Base-by-base conservation (phyloP, 2,888 invertebrate genomes). In the Heteromyza rotundicornis region DNA sequence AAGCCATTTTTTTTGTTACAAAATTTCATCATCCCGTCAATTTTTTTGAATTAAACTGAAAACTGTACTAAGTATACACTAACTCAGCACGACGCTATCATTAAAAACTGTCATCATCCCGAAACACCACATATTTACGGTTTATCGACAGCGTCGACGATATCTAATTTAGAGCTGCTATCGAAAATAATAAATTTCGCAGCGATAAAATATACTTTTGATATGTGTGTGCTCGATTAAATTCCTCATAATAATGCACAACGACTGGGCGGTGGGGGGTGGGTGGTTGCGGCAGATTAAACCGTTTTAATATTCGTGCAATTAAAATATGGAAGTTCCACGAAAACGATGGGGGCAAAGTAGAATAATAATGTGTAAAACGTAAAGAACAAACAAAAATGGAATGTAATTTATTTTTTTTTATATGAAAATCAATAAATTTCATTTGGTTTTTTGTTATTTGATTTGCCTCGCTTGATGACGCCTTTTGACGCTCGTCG, bases 401-500 rank as follows among this genome's bases (percentile, higher is more conserved):
- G n/a, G n/a, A n/a, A n/a, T n/a, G 40, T 36, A 54, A 14, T 55
- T 57, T 47, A 64, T 64, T 60, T 60, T 59, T 72, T 70, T 72
- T 70, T 68, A 70, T 71, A 70, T 71, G 71, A 78, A 78, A 78
- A 78, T 78, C 78, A 78, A 78, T 78, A 78, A 76, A 72, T 73
- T 24, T 17, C n/a, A n/a, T n/a, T n/a, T n/a, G n/a, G n/a, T 44
- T 23, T 32, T 35, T 47, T 22, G 35, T 16, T n/a, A n/a, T 56
- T 47, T 49, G 57, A 50, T 51, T 61, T 44, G 47, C 14, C 47
- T 50, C 16, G 23, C 2, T 56, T 22, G 17, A 61, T 60, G 65
- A 56, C 44, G 56, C 59, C 59, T 54, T 58, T 63, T 59, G 59
- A 66, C 66, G 76, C 69, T 72, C 72, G n/a, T n/a, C n/a, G 72